Base-by-base conservation (phyloP, 2,113 vertebrate genomes). In the Recurvirostra avosetta region DNA sequence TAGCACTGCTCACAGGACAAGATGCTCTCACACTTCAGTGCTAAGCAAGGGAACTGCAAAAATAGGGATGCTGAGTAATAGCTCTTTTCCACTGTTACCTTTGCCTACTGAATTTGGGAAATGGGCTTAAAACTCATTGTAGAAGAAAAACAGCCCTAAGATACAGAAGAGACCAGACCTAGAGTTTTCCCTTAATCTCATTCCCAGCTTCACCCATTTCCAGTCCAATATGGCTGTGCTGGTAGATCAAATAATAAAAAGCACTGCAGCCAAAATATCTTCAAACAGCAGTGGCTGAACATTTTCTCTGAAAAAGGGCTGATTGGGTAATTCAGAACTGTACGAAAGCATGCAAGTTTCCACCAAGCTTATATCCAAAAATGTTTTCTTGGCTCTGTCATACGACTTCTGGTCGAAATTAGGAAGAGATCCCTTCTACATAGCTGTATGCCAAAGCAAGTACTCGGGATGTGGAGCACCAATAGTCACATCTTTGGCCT, bases 261-360 rank as follows among this genome's bases (percentile, higher is more conserved):
- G 53, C 8, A n/a, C 8, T 38, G 63, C 11, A 19, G 36, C 29
- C 40, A 90, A 79, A 75, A 49, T 26, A 2, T 43, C 30, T 61
- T 78, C 41, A 53, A 80, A 85, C 8, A 61, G 16, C 30, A 65
- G 16, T 72, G 21, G 62, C 30, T 70, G 36, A 56, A 65, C 0
- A 36, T 83, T 90, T 65, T 26, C 14, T 56, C n/a, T 41, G 30
- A 32, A 72, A 92, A 82, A 25, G 9, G 4, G 8, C 19, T 59
- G 22, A 40, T 8, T 43, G 52, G 43, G 5, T 38, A 29, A 41
- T 36, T 68, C 43, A 90, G 61, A 92, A 38, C 8, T 1, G 2
- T 26, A 52, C 0, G 0, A 85, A 73, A 82, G 4, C 0, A 0
- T 12, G 27, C 13, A 58, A 53, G 11, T 68, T 75, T 90, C 0